A percentile compares a stretch with the other conserved stretches of the same genome.
Evolutionary conservation across 2,797 vertebrate species (phyloP).

Genomic region (Menidia menidia): DNA sequence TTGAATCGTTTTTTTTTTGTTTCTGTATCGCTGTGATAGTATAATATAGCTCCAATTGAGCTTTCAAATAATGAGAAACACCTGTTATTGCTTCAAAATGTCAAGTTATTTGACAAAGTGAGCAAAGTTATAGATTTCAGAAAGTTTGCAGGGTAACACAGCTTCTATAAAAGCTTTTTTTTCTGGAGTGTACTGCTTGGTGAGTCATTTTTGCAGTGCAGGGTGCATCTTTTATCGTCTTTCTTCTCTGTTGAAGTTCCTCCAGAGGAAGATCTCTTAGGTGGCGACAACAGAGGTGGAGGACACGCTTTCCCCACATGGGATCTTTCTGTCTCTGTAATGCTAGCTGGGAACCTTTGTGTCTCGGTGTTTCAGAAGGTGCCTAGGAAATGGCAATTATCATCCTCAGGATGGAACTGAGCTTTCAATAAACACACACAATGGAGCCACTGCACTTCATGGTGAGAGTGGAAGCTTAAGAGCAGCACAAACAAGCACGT

Average conservation of each 20-base stretch:
- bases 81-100: constrained; percentile 80
- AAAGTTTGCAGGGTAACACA: constrained; percentile 30
- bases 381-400: constrained; percentile 44
- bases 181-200: constrained; percentile 53
- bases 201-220: constrained; percentile 58
- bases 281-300: constrained; percentile 55
- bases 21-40: no score
- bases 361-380: constrained; percentile 43
- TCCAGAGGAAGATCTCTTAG: constrained; percentile 64
- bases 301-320: constrained; percentile 55
- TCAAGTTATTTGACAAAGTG: constrained; percentile 66
- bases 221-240: constrained; percentile 66
- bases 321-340: constrained; percentile 44
- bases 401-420: constrained; percentile 14
- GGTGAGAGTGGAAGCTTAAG: constrained; percentile 16
- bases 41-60: constrained; percentile 55
- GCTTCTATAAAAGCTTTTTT: constrained; percentile 46
- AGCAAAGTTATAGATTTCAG: constrained; percentile 33
- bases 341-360: constrained; percentile 52
- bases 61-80: constrained; percentile 70
- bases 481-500: constrained; percentile 1
- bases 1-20: constrained; percentile 46
- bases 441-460: not conserved
- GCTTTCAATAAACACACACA: constrained; percentile 29
- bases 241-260: constrained; percentile 66